Evolutionary conservation across 2,113 vertebrate species (phyloP), one percentile per base, ranked within the genome.

Genomic region (Pelobates fuscus): DNA sequence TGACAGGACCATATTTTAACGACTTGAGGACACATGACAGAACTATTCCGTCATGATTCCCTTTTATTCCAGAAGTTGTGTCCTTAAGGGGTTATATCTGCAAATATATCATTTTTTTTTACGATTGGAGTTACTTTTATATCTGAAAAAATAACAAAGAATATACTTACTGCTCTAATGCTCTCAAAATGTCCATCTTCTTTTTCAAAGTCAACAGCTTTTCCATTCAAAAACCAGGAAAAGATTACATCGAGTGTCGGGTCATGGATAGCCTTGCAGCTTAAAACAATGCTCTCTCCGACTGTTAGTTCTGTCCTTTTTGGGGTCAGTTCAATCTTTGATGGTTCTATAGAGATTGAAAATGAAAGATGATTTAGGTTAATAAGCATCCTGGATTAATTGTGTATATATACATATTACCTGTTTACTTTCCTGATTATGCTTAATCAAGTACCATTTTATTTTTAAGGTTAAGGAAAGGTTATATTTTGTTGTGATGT

Each of bases 231-330:
- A 0, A 92, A 91, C 97, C 97, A 99, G 78, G 90, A 89, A 89
- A 99, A 98, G 43, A 84, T 89, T 78, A 98, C 92, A 27, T 95
- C 94, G 81, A 98, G 84, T 0, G 92, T 93, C 0, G 86, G 88
- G 85, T 99, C 96, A 0, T 98, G 96, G 10, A 92, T 83, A 1
- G 95, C 95, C 86, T 89, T 96, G 89, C 97, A 99, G 46, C 92
- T 97, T 77, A 99, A 93, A 55, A 99, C 97, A 11, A 97, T 88
- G 29, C 96, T 99, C 85, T 99, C 96, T 57, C 96, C 96, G 27
- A 98, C 96, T 0, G 95, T 98, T 84, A 98, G 87, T 78, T 98
- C 97, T 60, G 94, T 92, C 77, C 89, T 88, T 79, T 86, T 90
- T 15, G 97, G 97, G 82, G 90, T 93, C 61, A 98, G 88, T 79